Evolutionary conservation across 2,797 vertebrate genomes (phyloP).

Genomic region (Tenualosa thibaudeaui): DNA sequence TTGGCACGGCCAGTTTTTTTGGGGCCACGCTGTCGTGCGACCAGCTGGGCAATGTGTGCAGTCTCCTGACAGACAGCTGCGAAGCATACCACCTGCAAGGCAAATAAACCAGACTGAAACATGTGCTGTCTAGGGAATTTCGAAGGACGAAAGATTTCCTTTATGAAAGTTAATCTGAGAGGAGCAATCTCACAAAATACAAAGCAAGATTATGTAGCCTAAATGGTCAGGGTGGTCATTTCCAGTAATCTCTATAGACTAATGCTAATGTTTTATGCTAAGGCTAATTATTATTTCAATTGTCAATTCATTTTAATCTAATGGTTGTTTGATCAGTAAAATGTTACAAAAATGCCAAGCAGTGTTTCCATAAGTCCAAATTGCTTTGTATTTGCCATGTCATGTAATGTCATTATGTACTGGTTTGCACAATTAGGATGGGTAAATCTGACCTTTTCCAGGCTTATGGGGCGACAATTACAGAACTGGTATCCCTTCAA

Average conservation of each 20-base stretch:
- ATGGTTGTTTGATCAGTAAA: too few relatives aligned
- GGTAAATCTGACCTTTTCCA: too few relatives aligned
- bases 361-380: too few relatives aligned
- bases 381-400: too few relatives aligned
- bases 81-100: slow-evolving; percentile 74
- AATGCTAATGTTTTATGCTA: too few relatives aligned
- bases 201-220: background rate
- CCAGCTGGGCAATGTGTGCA: slow-evolving; percentile 83
- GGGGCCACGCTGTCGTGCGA: slow-evolving; percentile 82
- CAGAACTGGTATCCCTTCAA: too few relatives aligned
- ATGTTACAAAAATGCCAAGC: too few relatives aligned
- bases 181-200: background rate
- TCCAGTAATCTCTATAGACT: background rate
- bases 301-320: too few relatives aligned
- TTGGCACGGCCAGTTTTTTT: slow-evolving; percentile 78
- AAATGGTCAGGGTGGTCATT: background rate
- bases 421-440: too few relatives aligned
- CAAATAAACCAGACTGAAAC: slow-evolving; percentile 9
- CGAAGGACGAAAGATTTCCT: background rate
- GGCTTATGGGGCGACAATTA: too few relatives aligned
- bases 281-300: too few relatives aligned
- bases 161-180: background rate
- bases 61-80: slow-evolving; percentile 83
- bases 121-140: background rate
- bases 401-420: too few relatives aligned